Evolutionary conservation across 2,113 vertebrate species (phyloP).

Genomic region (Uria aalge): DNA sequence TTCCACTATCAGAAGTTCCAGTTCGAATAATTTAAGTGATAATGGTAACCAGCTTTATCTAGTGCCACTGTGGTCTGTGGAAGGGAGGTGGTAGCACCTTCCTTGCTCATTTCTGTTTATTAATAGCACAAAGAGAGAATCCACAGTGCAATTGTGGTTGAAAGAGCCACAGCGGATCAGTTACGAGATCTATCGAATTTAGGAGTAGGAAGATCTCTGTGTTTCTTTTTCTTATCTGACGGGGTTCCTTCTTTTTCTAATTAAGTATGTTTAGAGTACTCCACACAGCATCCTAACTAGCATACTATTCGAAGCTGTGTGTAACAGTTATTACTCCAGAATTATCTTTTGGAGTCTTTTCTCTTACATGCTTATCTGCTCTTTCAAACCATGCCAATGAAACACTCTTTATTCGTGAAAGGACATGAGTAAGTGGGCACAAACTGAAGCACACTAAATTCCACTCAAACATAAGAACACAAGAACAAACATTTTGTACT

Average conservation of each 20-base stretch:
- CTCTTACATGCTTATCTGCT: background rate
- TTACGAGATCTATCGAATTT: background rate
- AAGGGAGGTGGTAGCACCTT: background rate
- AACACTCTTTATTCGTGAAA: background rate
- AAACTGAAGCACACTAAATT: background rate
- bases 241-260: background rate
- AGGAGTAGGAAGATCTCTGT: background rate
- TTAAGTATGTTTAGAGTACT: background rate
- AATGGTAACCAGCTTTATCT: background rate
- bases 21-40: background rate
- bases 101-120: background rate
- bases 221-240: background rate
- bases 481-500: background rate
- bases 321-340: background rate
- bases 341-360: background rate
- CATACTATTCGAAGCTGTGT: background rate
- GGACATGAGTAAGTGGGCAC: background rate
- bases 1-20: background rate
- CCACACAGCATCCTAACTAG: background rate
- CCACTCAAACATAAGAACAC: background rate
- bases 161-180: background rate
- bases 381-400: background rate
- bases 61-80: background rate
- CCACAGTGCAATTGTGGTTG: background rate
- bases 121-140: background rate